Evolutionary conservation across 2,113 vertebrate genomes (phyloP).

Genomic region (Corapipo altera): DNA sequence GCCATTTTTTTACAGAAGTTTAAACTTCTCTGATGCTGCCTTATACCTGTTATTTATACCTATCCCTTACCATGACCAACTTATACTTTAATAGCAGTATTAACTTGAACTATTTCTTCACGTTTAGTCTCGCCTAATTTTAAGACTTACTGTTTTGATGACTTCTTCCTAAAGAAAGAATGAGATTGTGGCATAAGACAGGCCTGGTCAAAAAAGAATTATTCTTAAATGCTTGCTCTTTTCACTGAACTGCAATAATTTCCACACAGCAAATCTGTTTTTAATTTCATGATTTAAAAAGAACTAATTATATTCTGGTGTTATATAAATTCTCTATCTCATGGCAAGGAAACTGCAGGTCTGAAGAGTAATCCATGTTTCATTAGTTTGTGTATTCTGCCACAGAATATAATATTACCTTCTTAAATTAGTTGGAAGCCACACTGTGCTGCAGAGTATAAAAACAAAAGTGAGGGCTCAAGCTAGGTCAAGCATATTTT

Average conservation of each 20-base stretch:
- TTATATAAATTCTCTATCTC: neutral
- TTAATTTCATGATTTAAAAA: neutral
- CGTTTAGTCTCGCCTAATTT: neutral
- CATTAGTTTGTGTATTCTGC: conserved; percentile 28
- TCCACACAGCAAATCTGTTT: neutral
- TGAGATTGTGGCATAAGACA: neutral
- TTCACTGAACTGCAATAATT: neutral
- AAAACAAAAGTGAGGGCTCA: conserved; percentile 55
- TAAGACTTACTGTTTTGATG: neutral
- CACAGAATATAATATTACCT: neutral
- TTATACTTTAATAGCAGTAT: neutral
- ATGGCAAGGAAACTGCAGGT: neutral
- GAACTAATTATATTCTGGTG: neutral
- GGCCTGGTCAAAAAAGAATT: neutral
- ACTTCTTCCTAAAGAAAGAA: neutral
- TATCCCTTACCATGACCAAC: neutral
- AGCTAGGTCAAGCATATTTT: conserved; percentile 57
- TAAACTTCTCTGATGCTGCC: neutral
- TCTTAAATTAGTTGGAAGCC: conserved; percentile 53
- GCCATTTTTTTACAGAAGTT: neutral
- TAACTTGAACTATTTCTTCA: neutral
- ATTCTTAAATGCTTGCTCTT: neutral
- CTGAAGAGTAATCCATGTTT: conserved; percentile 14
- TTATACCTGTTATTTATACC: neutral
- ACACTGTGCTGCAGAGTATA: neutral